These are phyloP conservation scores for Apogon hyalosoma DNA, from an alignment of 2,797 vertebrate species.

Conservation along the genomic window DNA sequence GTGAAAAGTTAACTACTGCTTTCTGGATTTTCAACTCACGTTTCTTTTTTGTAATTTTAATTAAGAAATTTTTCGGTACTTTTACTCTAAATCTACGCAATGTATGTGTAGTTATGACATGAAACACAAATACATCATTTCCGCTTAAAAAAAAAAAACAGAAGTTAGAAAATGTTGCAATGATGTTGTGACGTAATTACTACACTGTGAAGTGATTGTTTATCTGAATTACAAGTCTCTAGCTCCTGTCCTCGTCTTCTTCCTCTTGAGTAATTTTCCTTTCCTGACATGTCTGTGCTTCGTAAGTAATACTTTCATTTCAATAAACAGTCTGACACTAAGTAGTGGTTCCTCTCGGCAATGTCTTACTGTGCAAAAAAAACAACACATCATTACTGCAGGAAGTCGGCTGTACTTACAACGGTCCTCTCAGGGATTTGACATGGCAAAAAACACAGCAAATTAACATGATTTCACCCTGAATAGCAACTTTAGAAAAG, in stretches of 20 bases:
- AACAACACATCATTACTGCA: conserved; percentile 3
- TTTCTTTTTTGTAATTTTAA: too few relatives aligned
- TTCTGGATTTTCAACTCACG: too few relatives aligned
- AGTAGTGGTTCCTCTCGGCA: conserved; percentile 27
- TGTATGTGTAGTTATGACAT: too few relatives aligned
- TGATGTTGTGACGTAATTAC: too few relatives aligned
- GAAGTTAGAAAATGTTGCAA: too few relatives aligned
- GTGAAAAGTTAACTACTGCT: not conserved
- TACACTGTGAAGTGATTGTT: too few relatives aligned
- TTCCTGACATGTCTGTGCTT: conserved; percentile 16
- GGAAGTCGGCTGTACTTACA: conserved; percentile 19
- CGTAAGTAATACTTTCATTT: conserved; percentile 51
- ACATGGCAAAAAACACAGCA: not conserved
- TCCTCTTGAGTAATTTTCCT: conserved; percentile 31
- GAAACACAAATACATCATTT: too few relatives aligned
- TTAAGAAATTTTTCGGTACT: too few relatives aligned
- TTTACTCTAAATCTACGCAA: too few relatives aligned
- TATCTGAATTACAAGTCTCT: too few relatives aligned
- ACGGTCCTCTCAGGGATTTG: not conserved
- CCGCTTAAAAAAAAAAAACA: too few relatives aligned
- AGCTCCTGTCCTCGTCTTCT: too few relatives aligned
- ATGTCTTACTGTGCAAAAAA: conserved; percentile 20
- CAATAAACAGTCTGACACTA: conserved; percentile 24
- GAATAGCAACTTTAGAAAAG: not conserved
- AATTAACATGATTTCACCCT: not conserved